phyloP scores from a whole-genome alignment of 2,888 invertebrate species.

The Cinara cedri region DNA sequence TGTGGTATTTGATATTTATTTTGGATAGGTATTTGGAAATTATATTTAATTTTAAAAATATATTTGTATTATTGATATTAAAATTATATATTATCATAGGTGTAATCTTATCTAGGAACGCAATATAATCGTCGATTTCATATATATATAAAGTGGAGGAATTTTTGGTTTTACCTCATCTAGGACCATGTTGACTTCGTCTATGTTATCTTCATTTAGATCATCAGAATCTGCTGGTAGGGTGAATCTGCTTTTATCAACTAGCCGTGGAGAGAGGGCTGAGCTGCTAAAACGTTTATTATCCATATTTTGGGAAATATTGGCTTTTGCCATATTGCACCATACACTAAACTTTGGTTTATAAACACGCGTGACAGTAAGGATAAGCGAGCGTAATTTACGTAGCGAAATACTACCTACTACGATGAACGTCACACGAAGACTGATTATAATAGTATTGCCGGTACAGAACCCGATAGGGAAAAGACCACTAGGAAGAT shows the following conservation, averaged over 20 bases:
- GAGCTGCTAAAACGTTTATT: neutral
- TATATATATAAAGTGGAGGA: slow-evolving; percentile 8
- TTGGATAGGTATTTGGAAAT: slow-evolving; percentile 14
- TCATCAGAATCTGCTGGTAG: neutral
- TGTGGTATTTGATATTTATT: slow-evolving; percentile 13
- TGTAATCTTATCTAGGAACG: neutral
- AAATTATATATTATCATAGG: slow-evolving; percentile 23
- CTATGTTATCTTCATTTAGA: neutral
- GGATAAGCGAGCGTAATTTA: neutral
- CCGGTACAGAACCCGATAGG: too few relatives aligned
- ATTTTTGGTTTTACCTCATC: slow-evolving; percentile 4
- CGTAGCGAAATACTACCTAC: neutral
- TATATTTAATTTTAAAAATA: slow-evolving; percentile 19
- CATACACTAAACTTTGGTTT: slow-evolving; percentile 5
- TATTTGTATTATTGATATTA: slow-evolving; percentile 22
- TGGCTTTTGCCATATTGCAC: neutral
- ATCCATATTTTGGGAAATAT: neutral
- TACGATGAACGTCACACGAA: neutral
- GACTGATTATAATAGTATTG: too few relatives aligned
- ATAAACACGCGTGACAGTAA: slow-evolving; percentile 6
- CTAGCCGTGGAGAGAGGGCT: neutral
- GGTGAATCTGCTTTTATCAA: neutral
- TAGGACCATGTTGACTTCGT: neutral
- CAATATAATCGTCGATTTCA: slow-evolving; percentile 11
- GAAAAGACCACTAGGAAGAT: too few relatives aligned